A percentile compares a stretch with the other conserved stretches of the same genome.
Conservation (phyloP, 2,888 invertebrate species). For the Limnephilus marmoratus region DNA sequence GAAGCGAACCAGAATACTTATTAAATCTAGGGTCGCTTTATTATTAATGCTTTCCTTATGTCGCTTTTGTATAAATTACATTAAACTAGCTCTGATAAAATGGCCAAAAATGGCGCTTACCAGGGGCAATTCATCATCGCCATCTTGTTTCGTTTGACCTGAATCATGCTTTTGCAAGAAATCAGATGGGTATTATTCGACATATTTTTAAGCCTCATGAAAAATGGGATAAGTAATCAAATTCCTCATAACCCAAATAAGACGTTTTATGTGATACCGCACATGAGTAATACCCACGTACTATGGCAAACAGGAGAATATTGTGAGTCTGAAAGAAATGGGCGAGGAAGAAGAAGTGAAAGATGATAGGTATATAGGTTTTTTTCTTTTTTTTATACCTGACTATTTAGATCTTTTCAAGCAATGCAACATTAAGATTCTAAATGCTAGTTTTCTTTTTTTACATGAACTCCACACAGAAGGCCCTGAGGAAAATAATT, state of each 20-base stretch:
- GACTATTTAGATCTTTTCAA: no score
- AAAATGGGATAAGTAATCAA: not conserved
- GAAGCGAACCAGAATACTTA: slow-evolving; percentile 46
- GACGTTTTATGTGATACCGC: not conserved
- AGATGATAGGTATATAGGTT: not conserved
- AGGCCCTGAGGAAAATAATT: no score
- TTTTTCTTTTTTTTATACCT: no score
- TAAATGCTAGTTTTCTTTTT: not conserved
- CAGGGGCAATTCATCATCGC: slow-evolving; percentile 16
- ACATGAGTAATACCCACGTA: not conserved
- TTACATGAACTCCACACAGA: not conserved
- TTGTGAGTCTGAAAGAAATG: not conserved
- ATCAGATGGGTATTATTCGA: not conserved
- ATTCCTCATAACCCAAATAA: not conserved
- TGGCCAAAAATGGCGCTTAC: slow-evolving; percentile 31
- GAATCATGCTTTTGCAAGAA: slow-evolving; percentile 4
- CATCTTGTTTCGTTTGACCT: slow-evolving; percentile 2
- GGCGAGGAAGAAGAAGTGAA: not conserved
- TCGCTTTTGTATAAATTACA: slow-evolving; percentile 47
- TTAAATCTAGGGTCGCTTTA: slow-evolving; percentile 37
- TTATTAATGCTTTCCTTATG: slow-evolving; percentile 49
- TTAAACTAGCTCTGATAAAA: slow-evolving; percentile 44
- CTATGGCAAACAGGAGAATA: not conserved
- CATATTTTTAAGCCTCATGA: not conserved
- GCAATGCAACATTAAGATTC: not conserved